A percentile compares a stretch with the other conserved stretches of the same genome.
Conservation (phyloP, 1,140 invertebrate genomes). For the Bilobella aurantiaca region DNA sequence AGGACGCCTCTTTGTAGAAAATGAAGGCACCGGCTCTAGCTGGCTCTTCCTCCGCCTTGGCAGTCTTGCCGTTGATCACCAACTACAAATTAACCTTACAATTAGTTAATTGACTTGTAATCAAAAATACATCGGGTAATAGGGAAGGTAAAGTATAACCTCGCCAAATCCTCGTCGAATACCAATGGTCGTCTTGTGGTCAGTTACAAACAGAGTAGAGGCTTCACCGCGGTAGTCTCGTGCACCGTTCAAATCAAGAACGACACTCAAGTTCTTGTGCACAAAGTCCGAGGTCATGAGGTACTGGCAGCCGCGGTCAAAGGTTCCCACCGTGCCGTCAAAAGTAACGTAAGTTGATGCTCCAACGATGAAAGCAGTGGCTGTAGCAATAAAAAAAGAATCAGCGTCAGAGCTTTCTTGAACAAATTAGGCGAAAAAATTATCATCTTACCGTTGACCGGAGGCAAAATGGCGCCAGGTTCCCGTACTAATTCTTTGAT, state of each 20-base stretch:
- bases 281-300: constrained; percentile 69
- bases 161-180: neutral
- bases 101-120: neutral
- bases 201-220: constrained; percentile 47
- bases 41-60: neutral
- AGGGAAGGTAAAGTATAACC: neutral
- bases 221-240: constrained; percentile 37
- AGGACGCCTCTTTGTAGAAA: neutral
- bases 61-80: constrained; percentile 37
- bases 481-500: neutral
- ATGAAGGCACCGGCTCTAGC: neutral
- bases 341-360: constrained; percentile 76
- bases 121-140: neutral
- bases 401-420: neutral
- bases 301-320: constrained; percentile 73
- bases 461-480: neutral
- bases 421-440: too few relatives aligned
- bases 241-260: constrained; percentile 43
- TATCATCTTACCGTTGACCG: neutral
- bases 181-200: constrained; percentile 34
- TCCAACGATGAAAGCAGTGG: constrained; percentile 57
- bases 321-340: constrained; percentile 62
- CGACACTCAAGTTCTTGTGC: constrained; percentile 65
- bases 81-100: too few relatives aligned
- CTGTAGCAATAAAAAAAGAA: constrained; percentile 38